phyloP scores from a whole-genome alignment of 64 coral and sea anemone genomes.

The Pocillopora verrucosa region DNA sequence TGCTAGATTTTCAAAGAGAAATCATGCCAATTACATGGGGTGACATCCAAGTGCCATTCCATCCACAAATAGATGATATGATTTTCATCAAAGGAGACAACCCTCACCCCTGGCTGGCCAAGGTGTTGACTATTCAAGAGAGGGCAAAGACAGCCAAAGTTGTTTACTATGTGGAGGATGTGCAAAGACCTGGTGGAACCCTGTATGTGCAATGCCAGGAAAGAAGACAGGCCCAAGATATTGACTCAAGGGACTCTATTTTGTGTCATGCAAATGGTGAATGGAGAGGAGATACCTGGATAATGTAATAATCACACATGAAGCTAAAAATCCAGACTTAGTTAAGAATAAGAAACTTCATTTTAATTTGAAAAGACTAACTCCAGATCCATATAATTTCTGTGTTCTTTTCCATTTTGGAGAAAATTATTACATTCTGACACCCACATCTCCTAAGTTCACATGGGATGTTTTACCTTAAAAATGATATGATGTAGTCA shows the following conservation, averaged over 20 bases:
- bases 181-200: neutral
- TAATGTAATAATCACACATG: neutral
- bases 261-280: conserved; percentile 7
- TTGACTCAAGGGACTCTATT: conserved; percentile 27
- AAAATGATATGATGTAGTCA: conserved; percentile 10
- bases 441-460: conserved; percentile 17
- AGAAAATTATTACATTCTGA: conserved; percentile 11
- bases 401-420: conserved; percentile 11
- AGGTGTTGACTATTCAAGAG: conserved; percentile 29
- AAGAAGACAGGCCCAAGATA: conserved; percentile 10
- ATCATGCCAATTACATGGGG: neutral
- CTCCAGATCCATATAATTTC: too few species aligned
- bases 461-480: neutral
- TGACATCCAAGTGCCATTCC: conserved; percentile 14
- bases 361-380: too few species aligned
- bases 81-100: conserved; percentile 28
- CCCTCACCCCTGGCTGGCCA: conserved; percentile 38
- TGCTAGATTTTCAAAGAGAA: too few species aligned
- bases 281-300: neutral
- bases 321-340: too few species aligned
- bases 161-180: conserved; percentile 7
- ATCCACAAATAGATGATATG: conserved; percentile 27
- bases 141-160: neutral
- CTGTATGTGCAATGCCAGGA: neutral
- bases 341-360: too few species aligned